These are phyloP conservation scores for Odontamblyopus rebecca DNA, from an alignment of 2,797 vertebrate genomes.

Conservation along the genomic window DNA sequence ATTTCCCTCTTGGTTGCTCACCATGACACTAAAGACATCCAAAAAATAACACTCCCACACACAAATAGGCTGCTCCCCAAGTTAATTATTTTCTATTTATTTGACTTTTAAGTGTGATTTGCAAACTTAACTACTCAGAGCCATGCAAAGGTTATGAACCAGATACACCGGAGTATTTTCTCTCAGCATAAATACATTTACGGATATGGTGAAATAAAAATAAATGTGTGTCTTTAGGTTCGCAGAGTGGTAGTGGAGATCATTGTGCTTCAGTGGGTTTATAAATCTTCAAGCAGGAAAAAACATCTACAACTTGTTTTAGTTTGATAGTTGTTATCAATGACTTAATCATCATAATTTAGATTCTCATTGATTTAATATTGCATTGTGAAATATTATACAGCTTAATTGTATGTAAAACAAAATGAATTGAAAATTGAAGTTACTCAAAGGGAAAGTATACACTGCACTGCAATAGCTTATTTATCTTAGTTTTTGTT, in stretches of 20 bases:
- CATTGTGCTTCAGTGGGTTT: neutral
- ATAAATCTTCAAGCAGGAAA: neutral
- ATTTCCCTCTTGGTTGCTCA: conserved; percentile 69
- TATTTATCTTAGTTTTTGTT: too few species aligned
- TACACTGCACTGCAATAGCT: too few species aligned
- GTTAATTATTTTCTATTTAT: conserved; percentile 64
- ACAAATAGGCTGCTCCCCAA: conserved; percentile 46
- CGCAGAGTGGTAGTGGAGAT: neutral
- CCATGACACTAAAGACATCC: conserved; percentile 53
- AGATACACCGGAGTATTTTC: conserved; percentile 17
- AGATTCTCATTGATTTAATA: neutral
- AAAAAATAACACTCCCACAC: conserved; percentile 41
- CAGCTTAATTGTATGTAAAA: too few species aligned
- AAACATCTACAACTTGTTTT: too few species aligned
- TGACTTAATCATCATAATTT: neutral
- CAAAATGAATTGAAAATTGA: too few species aligned
- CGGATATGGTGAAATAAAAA: neutral
- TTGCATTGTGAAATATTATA: too few species aligned
- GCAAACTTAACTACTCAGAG: conserved; percentile 30
- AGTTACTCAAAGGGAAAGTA: too few species aligned
- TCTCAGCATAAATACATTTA: conserved; percentile 6
- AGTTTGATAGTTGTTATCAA: neutral
- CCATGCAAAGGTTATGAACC: conserved; percentile 35
- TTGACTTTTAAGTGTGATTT: conserved; percentile 57
- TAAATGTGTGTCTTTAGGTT: neutral